Conservation (phyloP, 2,888 invertebrate species). For the Eurytoma adleriae region DNA sequence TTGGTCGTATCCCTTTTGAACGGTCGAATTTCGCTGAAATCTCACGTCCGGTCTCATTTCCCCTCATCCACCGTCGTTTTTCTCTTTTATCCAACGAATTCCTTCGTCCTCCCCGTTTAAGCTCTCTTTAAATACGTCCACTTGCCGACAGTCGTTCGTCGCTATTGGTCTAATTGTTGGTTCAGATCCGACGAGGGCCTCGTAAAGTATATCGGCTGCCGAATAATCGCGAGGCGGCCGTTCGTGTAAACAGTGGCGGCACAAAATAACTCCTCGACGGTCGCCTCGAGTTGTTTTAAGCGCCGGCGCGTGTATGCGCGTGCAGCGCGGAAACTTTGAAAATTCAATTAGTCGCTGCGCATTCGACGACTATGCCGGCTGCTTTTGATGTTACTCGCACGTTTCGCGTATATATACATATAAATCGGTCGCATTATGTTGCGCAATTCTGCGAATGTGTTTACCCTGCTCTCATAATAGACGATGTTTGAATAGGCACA, state of each 20-base stretch:
- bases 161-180: no score
- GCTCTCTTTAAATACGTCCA: no score
- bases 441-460: no score
- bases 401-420: not conserved
- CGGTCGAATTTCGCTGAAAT: not conserved
- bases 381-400: not conserved
- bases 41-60: slow-evolving; percentile 14
- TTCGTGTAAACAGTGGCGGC: not conserved
- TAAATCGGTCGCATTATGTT: no score
- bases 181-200: not conserved
- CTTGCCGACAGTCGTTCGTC: no score
- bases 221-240: not conserved
- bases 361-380: not conserved
- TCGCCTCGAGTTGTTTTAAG: not conserved
- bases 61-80: not conserved
- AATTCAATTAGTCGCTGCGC: slow-evolving; percentile 18
- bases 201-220: not conserved
- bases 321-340: not conserved
- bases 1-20: slow-evolving; percentile 10
- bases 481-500: no score
- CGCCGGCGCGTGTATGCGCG: not conserved
- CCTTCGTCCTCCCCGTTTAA: no score
- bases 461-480: no score
- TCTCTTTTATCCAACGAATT: no score
- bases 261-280: not conserved